Percentiles rank a stretch among this genome's conserved stretches.
phyloP scores from a whole-genome alignment of 2,797 vertebrate genomes.

The Nyctibius grandis region DNA sequence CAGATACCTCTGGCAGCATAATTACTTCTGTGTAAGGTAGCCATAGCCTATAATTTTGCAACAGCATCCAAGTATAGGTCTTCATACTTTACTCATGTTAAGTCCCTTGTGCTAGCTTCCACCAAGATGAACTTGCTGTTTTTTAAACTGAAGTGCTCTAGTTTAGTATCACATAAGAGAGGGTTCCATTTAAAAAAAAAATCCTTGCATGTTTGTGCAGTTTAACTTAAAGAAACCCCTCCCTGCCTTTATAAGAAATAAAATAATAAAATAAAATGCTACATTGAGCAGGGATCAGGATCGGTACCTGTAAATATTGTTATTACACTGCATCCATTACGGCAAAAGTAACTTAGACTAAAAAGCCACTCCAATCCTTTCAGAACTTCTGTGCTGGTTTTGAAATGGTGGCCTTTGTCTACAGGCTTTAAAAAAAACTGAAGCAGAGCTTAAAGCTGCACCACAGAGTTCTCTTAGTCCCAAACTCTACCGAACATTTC shows the following conservation, averaged over 20 bases:
- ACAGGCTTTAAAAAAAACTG: slow-evolving; percentile 73
- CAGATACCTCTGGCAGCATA: slow-evolving; percentile 52
- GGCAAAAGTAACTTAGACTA: slow-evolving; percentile 74
- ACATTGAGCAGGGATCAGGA: slow-evolving; percentile 82
- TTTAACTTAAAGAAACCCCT: slow-evolving; percentile 78
- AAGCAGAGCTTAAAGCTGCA: slow-evolving; percentile 87
- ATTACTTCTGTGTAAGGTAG: slow-evolving; percentile 66
- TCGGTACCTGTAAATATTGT: slow-evolving; percentile 90
- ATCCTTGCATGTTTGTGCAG: slow-evolving; percentile 80
- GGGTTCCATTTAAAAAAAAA: slow-evolving; percentile 71
- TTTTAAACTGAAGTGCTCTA: slow-evolving; percentile 82
- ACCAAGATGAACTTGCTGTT: slow-evolving; percentile 71
- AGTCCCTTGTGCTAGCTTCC: slow-evolving; percentile 73
- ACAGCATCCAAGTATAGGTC: slow-evolving; percentile 55
- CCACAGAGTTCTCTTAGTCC: slow-evolving; percentile 82
- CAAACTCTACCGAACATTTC: slow-evolving; percentile 82
- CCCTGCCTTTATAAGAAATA: slow-evolving; percentile 71
- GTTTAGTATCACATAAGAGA: slow-evolving; percentile 76
- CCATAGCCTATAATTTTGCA: slow-evolving; percentile 68
- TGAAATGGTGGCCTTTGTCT: slow-evolving; percentile 74
- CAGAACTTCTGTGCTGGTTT: slow-evolving; percentile 83
- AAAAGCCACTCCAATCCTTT: slow-evolving; percentile 82
- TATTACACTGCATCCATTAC: slow-evolving; percentile 84
- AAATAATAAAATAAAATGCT: slow-evolving; percentile 79
- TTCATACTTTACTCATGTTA: slow-evolving; percentile 57